A percentile compares a stretch with the other conserved stretches of the same genome.
Evolutionary conservation across 2,797 vertebrate genomes (phyloP).

Genomic region (Rhabdophis nuchalis): DNA sequence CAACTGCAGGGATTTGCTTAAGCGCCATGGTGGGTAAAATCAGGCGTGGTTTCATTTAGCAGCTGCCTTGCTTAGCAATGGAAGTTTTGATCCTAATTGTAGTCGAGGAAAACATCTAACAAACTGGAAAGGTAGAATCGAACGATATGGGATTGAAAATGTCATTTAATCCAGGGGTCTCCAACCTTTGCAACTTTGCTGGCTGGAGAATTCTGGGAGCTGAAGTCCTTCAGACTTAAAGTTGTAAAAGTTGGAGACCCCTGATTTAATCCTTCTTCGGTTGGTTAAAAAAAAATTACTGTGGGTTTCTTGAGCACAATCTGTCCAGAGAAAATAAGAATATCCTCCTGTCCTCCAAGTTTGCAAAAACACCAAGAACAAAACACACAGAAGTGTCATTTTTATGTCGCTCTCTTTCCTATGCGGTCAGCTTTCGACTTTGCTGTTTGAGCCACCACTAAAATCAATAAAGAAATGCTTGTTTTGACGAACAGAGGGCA

Average conservation of each 20-base stretch:
- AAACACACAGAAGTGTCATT: background rate
- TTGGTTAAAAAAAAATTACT: background rate
- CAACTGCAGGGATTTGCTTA: background rate
- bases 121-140: background rate
- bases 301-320: background rate
- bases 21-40: background rate
- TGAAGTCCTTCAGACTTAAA: too few species aligned
- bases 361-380: background rate
- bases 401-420: background rate
- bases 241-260: too few species aligned
- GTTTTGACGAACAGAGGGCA: background rate
- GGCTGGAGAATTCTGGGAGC: too few species aligned
- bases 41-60: background rate
- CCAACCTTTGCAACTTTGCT: too few species aligned
- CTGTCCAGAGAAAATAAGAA: background rate
- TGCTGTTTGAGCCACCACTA: background rate
- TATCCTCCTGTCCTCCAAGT: background rate
- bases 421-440: background rate
- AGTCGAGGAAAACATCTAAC: fast-evolving
- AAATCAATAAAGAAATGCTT: slow-evolving; percentile 24
- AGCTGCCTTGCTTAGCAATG: background rate
- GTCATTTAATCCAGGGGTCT: background rate
- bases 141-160: background rate
- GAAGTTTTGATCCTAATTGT: background rate
- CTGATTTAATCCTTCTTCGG: background rate